Evolutionary conservation across 2,797 vertebrate species (phyloP).

Genomic region (Rhinophrynus dorsalis): DNA sequence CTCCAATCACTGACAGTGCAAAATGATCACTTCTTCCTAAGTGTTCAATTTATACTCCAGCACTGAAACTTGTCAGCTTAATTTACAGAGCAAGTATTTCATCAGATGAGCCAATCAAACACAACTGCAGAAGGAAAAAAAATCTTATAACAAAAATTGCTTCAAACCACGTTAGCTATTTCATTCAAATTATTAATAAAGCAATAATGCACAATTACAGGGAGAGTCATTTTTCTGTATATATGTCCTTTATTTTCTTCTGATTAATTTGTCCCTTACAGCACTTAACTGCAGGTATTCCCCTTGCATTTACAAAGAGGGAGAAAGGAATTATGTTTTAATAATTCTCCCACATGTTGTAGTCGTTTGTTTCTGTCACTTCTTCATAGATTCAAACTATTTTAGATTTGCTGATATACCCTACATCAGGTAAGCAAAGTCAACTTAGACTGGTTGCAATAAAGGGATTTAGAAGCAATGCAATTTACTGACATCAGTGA

Average conservation of each 20-base stretch:
- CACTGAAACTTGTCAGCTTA: conserved; percentile 41
- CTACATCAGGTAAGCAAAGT: not conserved
- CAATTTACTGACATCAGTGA: too few species aligned
- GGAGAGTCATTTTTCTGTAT: conserved; percentile 6
- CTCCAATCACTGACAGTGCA: conserved; percentile 32
- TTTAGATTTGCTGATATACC: not conserved
- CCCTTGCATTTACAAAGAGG: conserved; percentile 6
- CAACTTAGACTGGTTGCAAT: too few species aligned
- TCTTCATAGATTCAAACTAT: not conserved
- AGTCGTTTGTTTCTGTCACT: not conserved
- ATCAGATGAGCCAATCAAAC: conserved; percentile 35
- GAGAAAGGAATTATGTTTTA: not conserved
- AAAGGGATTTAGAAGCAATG: too few species aligned
- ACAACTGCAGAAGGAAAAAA: conserved; percentile 15
- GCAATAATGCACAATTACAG: conserved; percentile 39
- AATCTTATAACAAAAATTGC: conserved; percentile 35
- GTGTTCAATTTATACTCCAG: conserved; percentile 44
- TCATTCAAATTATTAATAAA: conserved; percentile 43
- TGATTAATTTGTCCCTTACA: conserved; percentile 35
- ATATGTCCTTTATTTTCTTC: conserved; percentile 10
- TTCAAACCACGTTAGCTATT: conserved; percentile 30
- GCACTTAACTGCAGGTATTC: conserved; percentile 1
- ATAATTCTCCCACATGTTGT: not conserved
- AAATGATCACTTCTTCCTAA: conserved; percentile 36
- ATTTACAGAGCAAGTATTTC: conserved; percentile 37